Percentiles rank a stretch among this genome's conserved stretches.
These are phyloP conservation scores for Ochlodes sylvanus DNA, from an alignment of 2,888 invertebrate genomes.

Conservation along the genomic window DNA sequence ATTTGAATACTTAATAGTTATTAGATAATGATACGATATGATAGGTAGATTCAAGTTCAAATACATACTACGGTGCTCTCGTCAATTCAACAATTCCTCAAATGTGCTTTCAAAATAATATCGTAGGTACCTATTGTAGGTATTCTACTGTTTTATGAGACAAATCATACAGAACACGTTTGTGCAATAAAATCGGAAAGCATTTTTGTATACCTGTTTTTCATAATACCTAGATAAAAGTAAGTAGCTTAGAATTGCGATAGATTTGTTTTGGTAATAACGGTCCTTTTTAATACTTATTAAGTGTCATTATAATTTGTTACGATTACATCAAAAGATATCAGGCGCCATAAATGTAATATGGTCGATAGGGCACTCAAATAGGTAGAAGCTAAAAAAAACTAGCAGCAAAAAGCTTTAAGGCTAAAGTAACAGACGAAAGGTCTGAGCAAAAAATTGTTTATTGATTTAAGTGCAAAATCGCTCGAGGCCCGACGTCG, in stretches of 20 bases:
- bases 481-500: constrained; percentile 57
- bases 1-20: too few species aligned
- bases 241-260: constrained; percentile 48
- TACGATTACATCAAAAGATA: constrained; percentile 71
- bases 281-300: constrained; percentile 62
- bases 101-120: too few species aligned
- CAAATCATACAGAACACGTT: not conserved
- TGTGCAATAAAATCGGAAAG: not conserved
- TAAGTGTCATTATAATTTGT: constrained; percentile 78
- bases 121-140: too few species aligned
- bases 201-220: not conserved
- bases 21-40: too few species aligned
- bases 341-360: constrained; percentile 77
- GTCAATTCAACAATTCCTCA: too few species aligned
- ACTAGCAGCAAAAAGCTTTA: constrained; percentile 78
- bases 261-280: constrained; percentile 73
- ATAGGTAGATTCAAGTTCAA: too few species aligned
- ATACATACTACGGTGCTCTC: too few species aligned
- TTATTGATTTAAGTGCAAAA: constrained; percentile 61
- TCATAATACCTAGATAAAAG: constrained; percentile 38
- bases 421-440: constrained; percentile 70
- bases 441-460: constrained; percentile 73
- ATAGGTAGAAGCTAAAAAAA: too few species aligned
- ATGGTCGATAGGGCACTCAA: constrained; percentile 74
- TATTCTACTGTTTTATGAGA: too few species aligned